Percentiles rank a stretch among this genome's conserved stretches.
Evolutionary conservation across 2,113 vertebrate species (phyloP).

Genomic region (Hemiscyllium ocellatum): DNA sequence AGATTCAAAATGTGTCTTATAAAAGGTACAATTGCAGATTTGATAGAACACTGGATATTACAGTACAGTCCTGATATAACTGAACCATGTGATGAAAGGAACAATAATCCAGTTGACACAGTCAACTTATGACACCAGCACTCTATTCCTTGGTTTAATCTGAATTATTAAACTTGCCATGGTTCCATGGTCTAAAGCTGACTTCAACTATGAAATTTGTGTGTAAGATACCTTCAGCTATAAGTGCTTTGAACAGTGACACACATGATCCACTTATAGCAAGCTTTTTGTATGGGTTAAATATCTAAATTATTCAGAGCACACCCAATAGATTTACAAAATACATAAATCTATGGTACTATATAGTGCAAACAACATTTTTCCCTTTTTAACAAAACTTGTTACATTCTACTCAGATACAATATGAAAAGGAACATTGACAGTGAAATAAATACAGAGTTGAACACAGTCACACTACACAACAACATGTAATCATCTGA

Average conservation of each 20-base stretch:
- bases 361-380: conserved; percentile 19
- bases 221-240: background rate
- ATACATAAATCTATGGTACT: conserved; percentile 22
- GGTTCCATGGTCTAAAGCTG: background rate
- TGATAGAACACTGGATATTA: background rate
- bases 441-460: conserved; percentile 12
- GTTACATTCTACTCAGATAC: conserved; percentile 23
- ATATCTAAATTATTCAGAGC: conserved; percentile 18
- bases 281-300: background rate
- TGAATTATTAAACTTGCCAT: background rate
- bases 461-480: background rate
- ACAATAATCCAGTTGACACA: background rate
- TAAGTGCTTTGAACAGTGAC: background rate
- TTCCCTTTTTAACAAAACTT: conserved; percentile 13
- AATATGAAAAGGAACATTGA: conserved; percentile 5
- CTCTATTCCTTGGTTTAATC: background rate
- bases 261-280: background rate
- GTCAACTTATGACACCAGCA: background rate
- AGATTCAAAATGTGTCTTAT: background rate
- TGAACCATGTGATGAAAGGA: background rate
- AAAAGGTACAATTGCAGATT: background rate
- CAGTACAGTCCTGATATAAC: background rate
- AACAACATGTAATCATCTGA: background rate
- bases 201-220: background rate
- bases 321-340: conserved; percentile 13